Conservation (phyloP, 2,888 invertebrate species). For the Hypomecis atomaria region DNA sequence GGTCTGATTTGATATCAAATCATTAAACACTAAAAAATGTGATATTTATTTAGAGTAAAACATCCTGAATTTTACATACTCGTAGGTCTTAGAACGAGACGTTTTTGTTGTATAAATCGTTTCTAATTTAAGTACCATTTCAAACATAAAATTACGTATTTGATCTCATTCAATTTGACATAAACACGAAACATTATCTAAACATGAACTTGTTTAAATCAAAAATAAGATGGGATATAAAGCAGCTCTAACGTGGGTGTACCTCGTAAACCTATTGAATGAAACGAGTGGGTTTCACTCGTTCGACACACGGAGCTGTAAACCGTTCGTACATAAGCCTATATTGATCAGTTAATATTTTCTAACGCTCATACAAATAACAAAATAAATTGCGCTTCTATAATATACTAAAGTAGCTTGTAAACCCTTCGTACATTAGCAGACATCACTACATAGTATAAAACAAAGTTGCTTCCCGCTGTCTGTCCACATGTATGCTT, state of each 20-base stretch:
- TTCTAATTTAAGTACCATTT: neutral
- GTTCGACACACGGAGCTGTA: constrained; percentile 12
- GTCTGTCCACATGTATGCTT: no score
- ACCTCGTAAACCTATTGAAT: constrained; percentile 22
- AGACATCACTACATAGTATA: no score
- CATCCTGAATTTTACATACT: no score
- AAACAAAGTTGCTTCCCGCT: no score
- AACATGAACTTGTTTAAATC: constrained; percentile 8
- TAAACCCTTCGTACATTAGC: no score
- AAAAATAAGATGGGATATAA: constrained; percentile 19
- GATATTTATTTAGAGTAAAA: no score
- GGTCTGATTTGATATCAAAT: no score
- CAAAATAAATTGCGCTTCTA: no score
- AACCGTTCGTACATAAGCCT: neutral
- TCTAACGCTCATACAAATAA: no score
- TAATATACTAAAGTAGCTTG: no score
- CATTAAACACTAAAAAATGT: no score
- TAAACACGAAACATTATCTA: constrained; percentile 11
- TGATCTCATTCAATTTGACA: constrained; percentile 1
- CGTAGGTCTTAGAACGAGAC: no score
- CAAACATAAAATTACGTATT: constrained; percentile 3
- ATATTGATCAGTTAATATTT: neutral
- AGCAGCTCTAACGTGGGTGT: constrained; percentile 18
- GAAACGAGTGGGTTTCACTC: constrained; percentile 25
- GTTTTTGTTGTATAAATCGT: neutral